Conservation (phyloP, 2,888 invertebrate genomes). For the Chironomus tentans region DNA sequence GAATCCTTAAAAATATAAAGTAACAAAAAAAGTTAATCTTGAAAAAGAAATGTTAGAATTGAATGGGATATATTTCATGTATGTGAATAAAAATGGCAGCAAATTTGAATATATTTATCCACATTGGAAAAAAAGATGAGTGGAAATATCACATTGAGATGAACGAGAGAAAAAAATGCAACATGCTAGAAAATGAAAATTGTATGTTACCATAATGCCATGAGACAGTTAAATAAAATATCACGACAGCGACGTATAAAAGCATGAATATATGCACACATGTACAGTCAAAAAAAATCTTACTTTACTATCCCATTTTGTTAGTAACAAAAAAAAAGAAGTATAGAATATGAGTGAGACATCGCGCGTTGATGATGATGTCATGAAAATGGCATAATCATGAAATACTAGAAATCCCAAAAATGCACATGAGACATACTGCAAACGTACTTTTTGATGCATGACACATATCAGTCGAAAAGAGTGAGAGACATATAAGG, state of each 20-base stretch:
- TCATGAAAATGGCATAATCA: constrained; percentile 1
- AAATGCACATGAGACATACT: neutral
- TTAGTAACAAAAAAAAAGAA: neutral
- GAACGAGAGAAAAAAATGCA: neutral
- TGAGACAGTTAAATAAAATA: neutral
- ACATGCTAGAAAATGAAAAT: constrained; percentile 2
- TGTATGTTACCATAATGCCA: neutral
- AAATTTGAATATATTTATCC: neutral
- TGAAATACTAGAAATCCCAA: neutral
- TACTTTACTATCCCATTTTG: neutral
- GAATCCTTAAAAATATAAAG: too few relatives aligned
- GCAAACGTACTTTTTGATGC: neutral
- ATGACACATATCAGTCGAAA: neutral
- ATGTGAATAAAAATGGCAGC: neutral
- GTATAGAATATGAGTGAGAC: neutral
- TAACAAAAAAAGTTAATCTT: too few relatives aligned
- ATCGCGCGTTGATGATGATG: constrained; percentile 1
- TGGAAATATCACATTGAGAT: neutral
- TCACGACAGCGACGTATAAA: neutral
- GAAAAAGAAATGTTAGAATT: too few relatives aligned
- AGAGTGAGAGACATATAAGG: neutral
- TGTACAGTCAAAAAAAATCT: neutral
- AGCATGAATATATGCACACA: too few relatives aligned
- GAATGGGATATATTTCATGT: too few relatives aligned
- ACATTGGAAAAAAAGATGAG: neutral